These are phyloP conservation scores for Eublepharis macularius DNA, from an alignment of 2,113 vertebrate species.

Conservation along the genomic window DNA sequence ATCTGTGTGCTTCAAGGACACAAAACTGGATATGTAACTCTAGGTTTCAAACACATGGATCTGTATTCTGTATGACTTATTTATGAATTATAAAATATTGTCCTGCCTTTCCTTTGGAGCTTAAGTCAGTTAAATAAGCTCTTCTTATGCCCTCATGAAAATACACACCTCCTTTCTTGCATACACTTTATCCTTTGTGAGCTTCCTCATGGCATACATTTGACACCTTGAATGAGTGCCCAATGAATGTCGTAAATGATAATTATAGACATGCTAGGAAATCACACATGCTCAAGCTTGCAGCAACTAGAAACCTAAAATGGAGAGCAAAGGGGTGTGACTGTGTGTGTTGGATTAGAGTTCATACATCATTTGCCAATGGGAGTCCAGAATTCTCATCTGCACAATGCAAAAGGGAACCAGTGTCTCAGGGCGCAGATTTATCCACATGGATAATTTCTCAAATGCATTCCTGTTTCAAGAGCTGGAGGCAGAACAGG, in stretches of 20 bases:
- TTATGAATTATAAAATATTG: not conserved
- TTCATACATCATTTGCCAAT: not conserved
- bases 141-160: no score
- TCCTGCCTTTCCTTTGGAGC: rapidly evolving
- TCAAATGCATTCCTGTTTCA: not conserved
- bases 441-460: slow-evolving; percentile 2
- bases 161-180: not conserved
- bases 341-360: not conserved
- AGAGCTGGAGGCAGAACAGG: slow-evolving; percentile 24
- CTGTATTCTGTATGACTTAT: not conserved
- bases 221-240: rapidly evolving
- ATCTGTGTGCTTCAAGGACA: not conserved
- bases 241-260: not conserved
- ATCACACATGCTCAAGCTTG: not conserved
- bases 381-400: not conserved
- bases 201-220: rapidly evolving
- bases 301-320: rapidly evolving
- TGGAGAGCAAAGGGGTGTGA: not conserved
- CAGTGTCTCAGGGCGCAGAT: slow-evolving; percentile 1
- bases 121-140: not conserved
- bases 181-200: not conserved
- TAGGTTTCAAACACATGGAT: no score
- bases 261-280: not conserved
- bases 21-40: not conserved
- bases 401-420: not conserved